These are phyloP conservation scores for Tinea semifulvella DNA, from an alignment of 2,888 invertebrate species.

Conservation along the genomic window DNA sequence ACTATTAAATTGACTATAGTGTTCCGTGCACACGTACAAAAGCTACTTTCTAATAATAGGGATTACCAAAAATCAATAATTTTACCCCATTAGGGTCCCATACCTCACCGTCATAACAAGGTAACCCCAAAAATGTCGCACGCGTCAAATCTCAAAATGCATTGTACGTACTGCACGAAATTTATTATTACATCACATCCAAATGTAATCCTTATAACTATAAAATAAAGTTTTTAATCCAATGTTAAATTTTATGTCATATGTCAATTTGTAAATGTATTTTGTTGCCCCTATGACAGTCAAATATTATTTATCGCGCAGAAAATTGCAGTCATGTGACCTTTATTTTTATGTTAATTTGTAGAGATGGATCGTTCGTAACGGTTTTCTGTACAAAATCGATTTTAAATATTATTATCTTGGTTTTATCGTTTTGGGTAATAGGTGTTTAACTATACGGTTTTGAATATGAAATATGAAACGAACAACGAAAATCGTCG, in stretches of 20 bases:
- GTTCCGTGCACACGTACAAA: too few species aligned
- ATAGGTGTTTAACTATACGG: too few species aligned
- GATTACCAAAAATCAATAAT: slow-evolving; percentile 4
- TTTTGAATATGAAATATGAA: too few species aligned
- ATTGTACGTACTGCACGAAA: slow-evolving; percentile 3
- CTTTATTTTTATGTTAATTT: slow-evolving; percentile 9
- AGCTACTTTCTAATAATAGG: too few species aligned
- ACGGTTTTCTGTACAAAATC: background rate
- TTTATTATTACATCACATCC: slow-evolving; percentile 4
- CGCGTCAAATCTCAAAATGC: slow-evolving; percentile 6
- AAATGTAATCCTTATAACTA: background rate
- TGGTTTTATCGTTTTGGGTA: too few species aligned
- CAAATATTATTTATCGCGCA: slow-evolving; percentile 48
- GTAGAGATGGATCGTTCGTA: background rate
- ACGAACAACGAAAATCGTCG: too few species aligned
- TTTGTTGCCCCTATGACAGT: slow-evolving; percentile 1
- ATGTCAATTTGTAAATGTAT: background rate
- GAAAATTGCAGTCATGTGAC: slow-evolving; percentile 51
- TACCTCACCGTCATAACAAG: slow-evolving; percentile 1
- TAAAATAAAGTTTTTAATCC: background rate
- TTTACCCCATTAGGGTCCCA: background rate
- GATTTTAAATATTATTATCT: background rate
- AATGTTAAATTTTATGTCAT: background rate
- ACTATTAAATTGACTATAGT: too few species aligned
- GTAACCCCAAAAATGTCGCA: slow-evolving; percentile 5